Conservation (phyloP, 1,140 invertebrate species). For the Metopolophium dirhodum region DNA sequence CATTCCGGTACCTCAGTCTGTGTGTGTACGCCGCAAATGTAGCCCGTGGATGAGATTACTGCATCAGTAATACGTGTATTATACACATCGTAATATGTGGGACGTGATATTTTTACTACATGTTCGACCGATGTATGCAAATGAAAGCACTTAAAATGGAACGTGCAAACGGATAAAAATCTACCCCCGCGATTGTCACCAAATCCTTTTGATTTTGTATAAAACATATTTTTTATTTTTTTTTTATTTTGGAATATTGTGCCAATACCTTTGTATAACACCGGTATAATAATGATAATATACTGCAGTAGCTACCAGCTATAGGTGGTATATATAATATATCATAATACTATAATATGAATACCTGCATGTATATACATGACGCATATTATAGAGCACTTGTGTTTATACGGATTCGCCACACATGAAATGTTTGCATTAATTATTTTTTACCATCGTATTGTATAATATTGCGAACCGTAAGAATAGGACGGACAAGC, state of each 20-base stretch:
- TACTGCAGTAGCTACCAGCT: no score
- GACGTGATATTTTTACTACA: slow-evolving; percentile 8
- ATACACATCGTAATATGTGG: neutral
- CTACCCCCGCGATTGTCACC: neutral
- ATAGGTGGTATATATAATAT: no score
- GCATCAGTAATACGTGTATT: neutral
- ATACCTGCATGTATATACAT: no score
- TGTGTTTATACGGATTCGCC: neutral
- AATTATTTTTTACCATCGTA: neutral
- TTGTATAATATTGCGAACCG: no score
- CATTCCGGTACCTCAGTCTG: neutral
- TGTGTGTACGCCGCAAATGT: neutral
- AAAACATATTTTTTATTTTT: neutral
- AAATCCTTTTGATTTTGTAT: neutral
- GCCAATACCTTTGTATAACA: neutral
- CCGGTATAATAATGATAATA: neutral
- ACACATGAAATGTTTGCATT: neutral
- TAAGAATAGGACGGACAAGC: neutral
- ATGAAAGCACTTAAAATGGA: slow-evolving; percentile 5
- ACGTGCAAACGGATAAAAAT: neutral
- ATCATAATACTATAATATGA: no score
- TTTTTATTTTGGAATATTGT: neutral
- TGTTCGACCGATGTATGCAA: neutral
- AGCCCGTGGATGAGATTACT: neutral
- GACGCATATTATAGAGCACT: neutral